Percentiles rank a stretch among this genome's conserved stretches.
phyloP scores from a whole-genome alignment of 1,140 invertebrate genomes.

The Euschistus heros region DNA sequence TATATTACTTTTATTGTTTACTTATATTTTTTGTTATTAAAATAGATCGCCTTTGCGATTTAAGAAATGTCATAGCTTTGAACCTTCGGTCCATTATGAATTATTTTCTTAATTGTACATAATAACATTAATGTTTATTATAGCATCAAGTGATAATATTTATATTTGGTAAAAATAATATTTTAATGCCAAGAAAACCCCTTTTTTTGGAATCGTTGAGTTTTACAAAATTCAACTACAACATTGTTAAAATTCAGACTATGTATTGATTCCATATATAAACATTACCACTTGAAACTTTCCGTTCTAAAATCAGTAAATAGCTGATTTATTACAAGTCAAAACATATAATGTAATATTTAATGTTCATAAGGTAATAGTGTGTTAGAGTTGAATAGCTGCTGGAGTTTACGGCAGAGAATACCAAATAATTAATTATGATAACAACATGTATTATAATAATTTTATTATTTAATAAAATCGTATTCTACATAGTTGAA shows the following conservation, averaged over 20 bases:
- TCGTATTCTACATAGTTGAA: constrained; percentile 17
- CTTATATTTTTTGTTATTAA: neutral
- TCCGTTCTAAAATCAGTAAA: constrained; percentile 5
- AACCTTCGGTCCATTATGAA: constrained; percentile 7
- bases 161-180: neutral
- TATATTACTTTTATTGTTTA: constrained; percentile 10
- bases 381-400: constrained; percentile 15
- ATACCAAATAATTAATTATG: constrained; percentile 17
- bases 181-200: constrained; percentile 5
- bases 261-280: neutral
- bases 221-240: neutral
- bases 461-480: constrained; percentile 18
- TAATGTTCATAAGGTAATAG: constrained; percentile 15
- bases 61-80: constrained; percentile 2
- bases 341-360: constrained; percentile 16
- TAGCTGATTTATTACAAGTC: constrained; percentile 12
- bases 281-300: constrained; percentile 10
- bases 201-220: neutral
- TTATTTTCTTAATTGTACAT: constrained; percentile 12
- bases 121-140: constrained; percentile 2
- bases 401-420: constrained; percentile 11
- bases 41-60: constrained; percentile 9
- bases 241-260: neutral
- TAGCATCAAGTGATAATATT: constrained; percentile 16
- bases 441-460: constrained; percentile 17